Conservation (phyloP, 2,113 vertebrate species). For the Saimiri boliviensis region DNA sequence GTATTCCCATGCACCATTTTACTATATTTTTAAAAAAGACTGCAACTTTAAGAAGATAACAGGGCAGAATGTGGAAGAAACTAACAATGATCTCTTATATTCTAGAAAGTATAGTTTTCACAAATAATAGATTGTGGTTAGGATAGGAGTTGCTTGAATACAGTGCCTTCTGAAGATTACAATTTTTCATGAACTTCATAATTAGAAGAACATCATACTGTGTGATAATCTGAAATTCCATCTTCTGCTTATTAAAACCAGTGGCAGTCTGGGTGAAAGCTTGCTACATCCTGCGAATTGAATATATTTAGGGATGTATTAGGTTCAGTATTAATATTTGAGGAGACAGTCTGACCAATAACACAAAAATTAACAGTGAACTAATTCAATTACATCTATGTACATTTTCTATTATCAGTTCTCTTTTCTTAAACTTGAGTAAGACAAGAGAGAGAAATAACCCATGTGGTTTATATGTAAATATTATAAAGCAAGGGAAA, state of each 20-base stretch:
- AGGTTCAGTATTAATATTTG: background rate
- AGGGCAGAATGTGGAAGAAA: background rate
- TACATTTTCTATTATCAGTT: background rate
- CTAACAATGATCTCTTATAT: background rate
- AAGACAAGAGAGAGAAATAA: background rate
- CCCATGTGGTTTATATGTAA: background rate
- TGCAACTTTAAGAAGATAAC: background rate
- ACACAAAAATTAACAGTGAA: background rate
- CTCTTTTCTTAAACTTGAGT: background rate
- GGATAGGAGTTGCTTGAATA: background rate
- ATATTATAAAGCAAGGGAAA: background rate
- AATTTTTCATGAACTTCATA: background rate
- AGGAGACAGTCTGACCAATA: background rate
- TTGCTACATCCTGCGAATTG: background rate
- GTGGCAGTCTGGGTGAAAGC: background rate
- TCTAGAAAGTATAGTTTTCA: background rate
- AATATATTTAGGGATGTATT: background rate
- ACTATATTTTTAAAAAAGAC: background rate
- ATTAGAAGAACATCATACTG: background rate
- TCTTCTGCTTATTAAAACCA: background rate
- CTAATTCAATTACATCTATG: background rate
- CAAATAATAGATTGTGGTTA: background rate
- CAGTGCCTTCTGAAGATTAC: background rate
- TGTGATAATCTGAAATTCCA: background rate
- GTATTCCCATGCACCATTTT: background rate